Base-by-base conservation (phyloP, 1,140 invertebrate species). In the Argopecten irradians region DNA sequence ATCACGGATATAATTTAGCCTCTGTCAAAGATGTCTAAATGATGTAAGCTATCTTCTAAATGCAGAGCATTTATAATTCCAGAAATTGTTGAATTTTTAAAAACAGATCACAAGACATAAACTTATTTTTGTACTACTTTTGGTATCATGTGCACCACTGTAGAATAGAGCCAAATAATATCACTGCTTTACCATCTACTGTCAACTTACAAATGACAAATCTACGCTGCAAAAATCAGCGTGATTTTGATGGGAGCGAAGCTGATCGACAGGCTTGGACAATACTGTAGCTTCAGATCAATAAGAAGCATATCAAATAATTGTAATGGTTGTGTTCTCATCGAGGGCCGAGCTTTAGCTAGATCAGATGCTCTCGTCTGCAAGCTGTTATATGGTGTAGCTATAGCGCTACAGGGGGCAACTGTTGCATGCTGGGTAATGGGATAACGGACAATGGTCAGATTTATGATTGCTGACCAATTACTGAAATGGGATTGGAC, bases 271-370 rank as follows among this genome's bases (percentile, higher is more conserved):
- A 28, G 55, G 55, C 55, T 71, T 71, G 55, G 55, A 71, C 55
- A 71, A 71, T 71, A 71, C 55, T n/a, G 55, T n/a, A 71, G 55
- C 22, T 16, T 16, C 55, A 28, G 55, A 71, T 71, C 55, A 71
- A 71, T 71, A 71, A 11, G 55, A 71, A 71, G 55, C 55, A 71
- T 71, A 71, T 71, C 55, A 71, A 71, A 71, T 71, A 71, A 71
- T 28, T 71, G 55, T 71, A 71, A 71, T 71, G 22, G 55, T 11
- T 8, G 19, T 71, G 55, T 71, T 71, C 55, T 71, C 55, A 1
- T 71, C n/a, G 5, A 28, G 22, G 16, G 5, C 22, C 2, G 1
- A 71, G 55, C 55, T 71, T 28, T 28, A 28, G 55, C 22, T 71
- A 71, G 55, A 71, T 28, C 55, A 71, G 22, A 71, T 71, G 16